phyloP scores from a whole-genome alignment of 1,140 invertebrate species.

The roundworm (Caenorhabditis elegans) region WBcel235 BX284605.5:9116001-9116500 shows the following conservation, averaged over 20 bases:
- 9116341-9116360: background rate
- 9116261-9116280: background rate
- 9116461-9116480: constrained; percentile 37
- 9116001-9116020: constrained; percentile 8
- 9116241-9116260: constrained; percentile 11
- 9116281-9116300: too few species aligned
- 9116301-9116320: background rate
- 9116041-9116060: background rate
- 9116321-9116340: background rate
- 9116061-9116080: constrained; percentile 33
- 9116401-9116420: background rate
- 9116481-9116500: constrained; percentile 16
- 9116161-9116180: background rate
- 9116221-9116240: background rate
- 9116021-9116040: background rate
- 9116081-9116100: constrained; percentile 50
- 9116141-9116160: background rate
- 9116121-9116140: constrained; percentile 13
- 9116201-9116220: background rate
- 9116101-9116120: constrained; percentile 35
- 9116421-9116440: constrained; percentile 41
- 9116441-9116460: constrained; percentile 43
- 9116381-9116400: constrained; percentile 5
- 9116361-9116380: background rate
- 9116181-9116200: constrained; percentile 7